phyloP scores from a whole-genome alignment of 2,797 vertebrate genomes.

The Poecilia gillii region DNA sequence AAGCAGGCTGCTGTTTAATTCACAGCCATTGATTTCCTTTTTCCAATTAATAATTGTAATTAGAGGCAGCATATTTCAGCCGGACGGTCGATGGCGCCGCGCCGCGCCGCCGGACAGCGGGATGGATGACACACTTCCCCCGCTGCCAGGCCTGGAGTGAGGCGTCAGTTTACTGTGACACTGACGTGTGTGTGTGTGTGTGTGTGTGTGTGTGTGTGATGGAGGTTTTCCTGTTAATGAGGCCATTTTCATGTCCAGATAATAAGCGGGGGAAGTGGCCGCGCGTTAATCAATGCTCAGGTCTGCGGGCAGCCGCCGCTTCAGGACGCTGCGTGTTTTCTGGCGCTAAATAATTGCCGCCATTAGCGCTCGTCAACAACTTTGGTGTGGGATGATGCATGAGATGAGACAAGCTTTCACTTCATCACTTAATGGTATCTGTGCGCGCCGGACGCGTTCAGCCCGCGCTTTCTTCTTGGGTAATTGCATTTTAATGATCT shows the following conservation, averaged over 20 bases:
- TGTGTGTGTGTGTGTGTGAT: constrained; percentile 2
- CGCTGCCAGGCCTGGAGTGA: constrained; percentile 34
- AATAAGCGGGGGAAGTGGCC: constrained; percentile 19
- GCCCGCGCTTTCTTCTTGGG: constrained; percentile 53
- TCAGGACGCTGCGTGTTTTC: constrained; percentile 11
- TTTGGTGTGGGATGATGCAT: constrained; percentile 48
- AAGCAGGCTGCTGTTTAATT: constrained; percentile 79
- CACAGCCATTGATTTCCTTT: constrained; percentile 94
- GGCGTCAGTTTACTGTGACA: constrained; percentile 35
- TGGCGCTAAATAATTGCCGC: constrained; percentile 46
- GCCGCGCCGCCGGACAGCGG: constrained; percentile 70
- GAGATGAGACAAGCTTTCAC: constrained; percentile 38
- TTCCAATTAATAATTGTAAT: constrained; percentile 99
- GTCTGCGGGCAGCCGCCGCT: constrained; percentile 9
- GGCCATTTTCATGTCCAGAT: constrained; percentile 40
- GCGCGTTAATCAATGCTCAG: constrained; percentile 25
- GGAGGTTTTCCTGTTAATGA: constrained; percentile 35
- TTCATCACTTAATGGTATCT: constrained; percentile 22
- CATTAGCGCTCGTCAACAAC: constrained; percentile 47
- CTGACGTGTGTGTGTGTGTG: background rate
- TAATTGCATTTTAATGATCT: constrained; percentile 88
- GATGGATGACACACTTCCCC: constrained; percentile 83
- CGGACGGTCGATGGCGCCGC: constrained; percentile 82
- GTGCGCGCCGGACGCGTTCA: background rate
- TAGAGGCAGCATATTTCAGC: constrained; percentile 89